Evolutionary conservation across 2,113 vertebrate genomes (phyloP).

Genomic region (Benitochromis conjunctus): DNA sequence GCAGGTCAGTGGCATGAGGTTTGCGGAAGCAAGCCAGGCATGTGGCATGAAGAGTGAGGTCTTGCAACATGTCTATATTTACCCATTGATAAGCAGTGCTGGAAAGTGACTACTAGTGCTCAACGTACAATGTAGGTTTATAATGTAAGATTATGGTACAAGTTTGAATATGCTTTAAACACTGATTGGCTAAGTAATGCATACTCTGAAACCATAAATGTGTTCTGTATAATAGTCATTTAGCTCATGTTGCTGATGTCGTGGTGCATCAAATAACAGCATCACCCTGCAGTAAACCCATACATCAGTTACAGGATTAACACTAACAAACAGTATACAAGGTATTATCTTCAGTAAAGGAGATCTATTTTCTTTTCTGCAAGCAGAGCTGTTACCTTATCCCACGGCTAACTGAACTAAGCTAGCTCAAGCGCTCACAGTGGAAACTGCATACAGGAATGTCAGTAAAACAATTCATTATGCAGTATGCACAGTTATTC

Average conservation of each 20-base stretch:
- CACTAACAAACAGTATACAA: background rate
- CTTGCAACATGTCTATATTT: background rate
- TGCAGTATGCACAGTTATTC: too few species aligned
- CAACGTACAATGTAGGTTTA: background rate
- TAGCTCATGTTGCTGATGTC: background rate
- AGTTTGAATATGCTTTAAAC: background rate
- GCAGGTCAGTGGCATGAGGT: conserved; percentile 56
- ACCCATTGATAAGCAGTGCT: background rate
- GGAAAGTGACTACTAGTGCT: background rate
- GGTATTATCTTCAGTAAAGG: background rate
- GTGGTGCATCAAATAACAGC: background rate
- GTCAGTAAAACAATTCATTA: too few species aligned
- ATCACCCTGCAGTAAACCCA: background rate
- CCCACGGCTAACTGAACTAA: background rate
- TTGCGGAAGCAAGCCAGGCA: background rate
- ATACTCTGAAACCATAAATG: background rate
- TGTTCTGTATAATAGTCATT: background rate
- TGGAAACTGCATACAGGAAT: background rate
- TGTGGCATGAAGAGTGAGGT: background rate
- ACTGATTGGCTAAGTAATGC: background rate
- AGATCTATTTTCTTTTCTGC: background rate
- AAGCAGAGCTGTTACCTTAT: background rate
- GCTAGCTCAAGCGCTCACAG: background rate
- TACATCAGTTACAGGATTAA: background rate
- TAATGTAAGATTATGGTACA: background rate